A percentile compares a stretch with the other conserved stretches of the same genome.
phyloP scores from a whole-genome alignment of 2,797 vertebrate species.

The Garrulus glandarius region DNA sequence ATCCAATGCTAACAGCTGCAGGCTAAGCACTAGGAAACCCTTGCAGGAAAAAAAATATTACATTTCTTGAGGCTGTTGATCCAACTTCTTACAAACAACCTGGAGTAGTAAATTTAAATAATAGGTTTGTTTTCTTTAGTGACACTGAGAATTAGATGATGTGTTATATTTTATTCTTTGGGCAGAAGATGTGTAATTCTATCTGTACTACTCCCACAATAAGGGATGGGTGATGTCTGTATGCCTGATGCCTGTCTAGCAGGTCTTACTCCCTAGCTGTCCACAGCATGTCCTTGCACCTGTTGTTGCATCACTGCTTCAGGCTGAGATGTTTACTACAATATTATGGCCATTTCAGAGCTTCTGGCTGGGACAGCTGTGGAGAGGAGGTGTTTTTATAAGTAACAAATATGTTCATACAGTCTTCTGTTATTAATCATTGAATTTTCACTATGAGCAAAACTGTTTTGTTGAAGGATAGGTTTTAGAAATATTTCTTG shows the following conservation, averaged over 20 bases:
- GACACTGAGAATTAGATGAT: neutral
- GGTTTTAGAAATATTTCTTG: neutral
- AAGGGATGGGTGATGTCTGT: neutral
- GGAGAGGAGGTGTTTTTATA: neutral
- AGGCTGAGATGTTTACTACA: neutral
- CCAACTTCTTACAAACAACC: neutral
- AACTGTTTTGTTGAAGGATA: neutral
- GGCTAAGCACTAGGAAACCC: neutral
- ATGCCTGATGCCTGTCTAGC: neutral
- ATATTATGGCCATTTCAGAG: neutral
- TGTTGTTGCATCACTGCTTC: neutral
- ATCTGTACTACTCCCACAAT: neutral
- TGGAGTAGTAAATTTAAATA: neutral
- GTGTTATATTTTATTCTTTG: neutral
- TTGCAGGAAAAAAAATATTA: neutral
- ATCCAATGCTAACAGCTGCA: slow-evolving; percentile 30
- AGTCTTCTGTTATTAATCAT: neutral
- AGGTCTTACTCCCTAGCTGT: neutral
- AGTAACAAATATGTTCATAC: neutral
- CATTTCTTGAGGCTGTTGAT: neutral
- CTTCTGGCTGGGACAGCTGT: neutral
- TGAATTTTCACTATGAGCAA: neutral
- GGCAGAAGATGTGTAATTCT: neutral
- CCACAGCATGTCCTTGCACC: neutral
- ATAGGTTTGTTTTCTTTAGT: neutral